Base-by-base conservation (phyloP, 2,113 vertebrate genomes). In the Rhabdomys dilectus region DNA sequence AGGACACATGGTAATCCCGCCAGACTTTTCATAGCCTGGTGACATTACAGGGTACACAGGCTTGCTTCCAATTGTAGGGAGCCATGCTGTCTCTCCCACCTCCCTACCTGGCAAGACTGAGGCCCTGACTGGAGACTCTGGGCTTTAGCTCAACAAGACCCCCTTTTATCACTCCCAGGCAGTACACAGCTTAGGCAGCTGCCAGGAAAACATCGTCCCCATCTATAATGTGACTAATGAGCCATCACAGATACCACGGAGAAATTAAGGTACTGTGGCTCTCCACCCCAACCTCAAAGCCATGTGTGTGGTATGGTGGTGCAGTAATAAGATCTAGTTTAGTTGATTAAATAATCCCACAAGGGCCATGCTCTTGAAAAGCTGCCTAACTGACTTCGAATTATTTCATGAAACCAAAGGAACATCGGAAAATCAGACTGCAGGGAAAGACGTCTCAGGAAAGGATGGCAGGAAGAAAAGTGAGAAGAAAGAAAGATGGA, bases 271-370 rank as follows among this genome's bases (percentile, higher is more conserved):
- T 13, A 13, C 53, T 39, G 13, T 26, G 80, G 15, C 24, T 26
- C 48, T 91, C 26, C 60, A 22, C 29, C 16, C 34, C 36, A 56
- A 72, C 19, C 56, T 51, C 53, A 53, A 75, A 93, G 62, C 60
- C 48, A n/a, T 36, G 31, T 48, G 60, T 72, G 48, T 45, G 29
- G 36, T n/a, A 62, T 64, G 51, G 8, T 45, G 5, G 26, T 2
- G 0, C 26, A 60, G 48, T 72, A 80, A 56, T 64, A 78, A 92
- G 19, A 7, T 64, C 64, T 87, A 53, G 60, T 53, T 89, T 70
- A 31, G 15, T 36, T 70, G 80, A 90, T 75, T 90, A 91, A 60
- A 45, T 73, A 64, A 56, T 88, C 87, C 75, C 76, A 72, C 70
- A n/a, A 9, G 56, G 34, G 36, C 26, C 29, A 6, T 42, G 89